Evolutionary conservation across 1,140 invertebrate species (phyloP), one percentile per base, ranked within the genome.

Genomic region (Centruroides sculpturatus): DNA sequence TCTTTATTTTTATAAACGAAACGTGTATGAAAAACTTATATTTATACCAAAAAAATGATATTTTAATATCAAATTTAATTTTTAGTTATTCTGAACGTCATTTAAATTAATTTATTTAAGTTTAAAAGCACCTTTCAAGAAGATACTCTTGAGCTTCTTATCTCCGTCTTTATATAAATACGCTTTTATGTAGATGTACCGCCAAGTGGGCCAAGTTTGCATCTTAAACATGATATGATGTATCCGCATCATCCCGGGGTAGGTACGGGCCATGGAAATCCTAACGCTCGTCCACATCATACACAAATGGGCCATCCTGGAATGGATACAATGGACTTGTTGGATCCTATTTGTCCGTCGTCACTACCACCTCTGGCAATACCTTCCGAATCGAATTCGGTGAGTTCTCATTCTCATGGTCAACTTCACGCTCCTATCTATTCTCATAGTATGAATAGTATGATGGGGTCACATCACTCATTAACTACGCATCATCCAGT

Each of bases 301-400:
- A 82, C 83, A 11, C 82, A 89, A 84, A 88, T 89, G 86, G 82
- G 84, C 36, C 87, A 90, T 72, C 87, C 86, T 64, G 85, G 86
- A n/a, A 93, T 93, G 87, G 89, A 92, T 72, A 86, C 87, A 12
- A 75, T 92, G 67, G 89, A 92, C 71, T 90, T 92, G 85, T 76
- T 93, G 67, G 90, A 92, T 71, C 87, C 89, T 8, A 82, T 86
- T 46, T 83, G 82, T 3, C 86, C 87, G 5, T 41, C 41, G 5
- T 41, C 41, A 8, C 41, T 41, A 41, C 68, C 56, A 66, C 71
- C 53, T 66, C 71, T 68, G 67, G 69, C 66, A 66, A 70, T 66
- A 67, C 82, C 79, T 6, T 41, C 41, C 41, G 41, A 41, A 41
- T 41, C 41, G 8, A 82, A 80, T 48, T 64, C 54, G 51, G 41